Conservation (phyloP, 2,888 invertebrate genomes). For the Ormia ochracea region DNA sequence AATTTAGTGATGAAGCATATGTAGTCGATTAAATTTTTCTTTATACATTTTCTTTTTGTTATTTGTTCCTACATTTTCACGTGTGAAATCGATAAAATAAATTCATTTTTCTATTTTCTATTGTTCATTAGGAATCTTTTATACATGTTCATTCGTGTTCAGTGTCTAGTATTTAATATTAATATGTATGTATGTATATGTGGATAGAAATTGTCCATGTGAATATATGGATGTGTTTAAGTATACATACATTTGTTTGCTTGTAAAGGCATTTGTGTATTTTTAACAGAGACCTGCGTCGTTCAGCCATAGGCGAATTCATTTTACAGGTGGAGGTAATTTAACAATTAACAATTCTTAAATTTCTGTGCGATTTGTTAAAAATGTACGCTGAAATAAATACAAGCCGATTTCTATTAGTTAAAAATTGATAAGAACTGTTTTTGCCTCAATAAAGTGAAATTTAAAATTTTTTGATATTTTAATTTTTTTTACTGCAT, state of each 20-base stretch:
- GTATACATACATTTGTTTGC: neutral
- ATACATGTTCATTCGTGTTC: slow-evolving; percentile 7
- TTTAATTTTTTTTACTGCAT: too few relatives aligned
- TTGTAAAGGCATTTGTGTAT: too few relatives aligned
- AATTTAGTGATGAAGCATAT: neutral
- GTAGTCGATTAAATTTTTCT: neutral
- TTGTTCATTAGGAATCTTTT: slow-evolving; percentile 26
- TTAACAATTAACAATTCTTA: too few relatives aligned
- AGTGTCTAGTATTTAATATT: slow-evolving; percentile 31
- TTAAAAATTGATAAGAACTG: too few relatives aligned
- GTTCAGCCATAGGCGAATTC: too few relatives aligned
- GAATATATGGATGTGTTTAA: neutral
- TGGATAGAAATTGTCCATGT: neutral
- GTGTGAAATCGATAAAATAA: slow-evolving; percentile 69
- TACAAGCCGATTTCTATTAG: too few relatives aligned
- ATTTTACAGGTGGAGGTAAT: too few relatives aligned
- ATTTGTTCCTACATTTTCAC: slow-evolving; percentile 44
- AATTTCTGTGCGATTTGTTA: too few relatives aligned
- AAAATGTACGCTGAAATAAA: too few relatives aligned
- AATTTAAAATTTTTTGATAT: too few relatives aligned
- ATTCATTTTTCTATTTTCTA: slow-evolving; percentile 64
- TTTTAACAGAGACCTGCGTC: neutral
- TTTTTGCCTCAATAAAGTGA: too few relatives aligned
- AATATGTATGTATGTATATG: neutral
- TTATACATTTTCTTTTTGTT: neutral